Conservation (phyloP, 2,888 invertebrate species). For the Lordiphosa andalusiaca region DNA sequence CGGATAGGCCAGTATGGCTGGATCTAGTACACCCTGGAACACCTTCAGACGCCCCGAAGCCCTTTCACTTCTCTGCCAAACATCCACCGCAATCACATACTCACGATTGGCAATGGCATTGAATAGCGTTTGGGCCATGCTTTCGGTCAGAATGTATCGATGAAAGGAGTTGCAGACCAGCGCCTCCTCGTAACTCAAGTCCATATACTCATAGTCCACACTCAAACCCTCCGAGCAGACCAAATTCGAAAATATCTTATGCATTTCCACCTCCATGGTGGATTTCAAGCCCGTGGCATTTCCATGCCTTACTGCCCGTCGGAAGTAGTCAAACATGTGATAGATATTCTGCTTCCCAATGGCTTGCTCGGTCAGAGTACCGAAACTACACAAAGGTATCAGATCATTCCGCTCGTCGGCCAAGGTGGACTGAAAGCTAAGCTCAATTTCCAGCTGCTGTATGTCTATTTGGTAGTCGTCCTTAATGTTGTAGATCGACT, state of each 20-base stretch:
- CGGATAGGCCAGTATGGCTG: slow-evolving; percentile 62
- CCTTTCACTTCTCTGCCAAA: slow-evolving; percentile 24
- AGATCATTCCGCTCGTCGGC: slow-evolving; percentile 30
- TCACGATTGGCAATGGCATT: slow-evolving; percentile 33
- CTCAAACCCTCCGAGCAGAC: slow-evolving; percentile 46
- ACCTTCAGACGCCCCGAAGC: slow-evolving; percentile 32
- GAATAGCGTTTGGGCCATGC: slow-evolving; percentile 42
- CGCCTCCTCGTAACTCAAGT: slow-evolving; percentile 33
- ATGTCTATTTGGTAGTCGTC: slow-evolving; percentile 29
- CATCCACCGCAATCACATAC: slow-evolving; percentile 55
- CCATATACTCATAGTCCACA: slow-evolving; percentile 39
- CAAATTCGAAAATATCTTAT: slow-evolving; percentile 37
- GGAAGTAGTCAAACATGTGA: slow-evolving; percentile 53
- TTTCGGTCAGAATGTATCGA: slow-evolving; percentile 60
- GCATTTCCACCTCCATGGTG: slow-evolving; percentile 38
- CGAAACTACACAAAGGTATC: slow-evolving; percentile 47
- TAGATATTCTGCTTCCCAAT: slow-evolving; percentile 45
- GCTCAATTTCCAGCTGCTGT: slow-evolving; percentile 16
- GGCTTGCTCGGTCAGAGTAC: slow-evolving; percentile 18
- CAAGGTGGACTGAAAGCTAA: slow-evolving; percentile 46
- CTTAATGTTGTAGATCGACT: slow-evolving; percentile 63
- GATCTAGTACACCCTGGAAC: slow-evolving; percentile 60
- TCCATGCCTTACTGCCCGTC: slow-evolving; percentile 3
- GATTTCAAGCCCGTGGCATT: slow-evolving; percentile 42
- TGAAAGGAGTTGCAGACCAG: slow-evolving; percentile 64